These are phyloP conservation scores for Latrodectus geometricus DNA, from an alignment of 1,140 invertebrate genomes.

Conservation along the genomic window DNA sequence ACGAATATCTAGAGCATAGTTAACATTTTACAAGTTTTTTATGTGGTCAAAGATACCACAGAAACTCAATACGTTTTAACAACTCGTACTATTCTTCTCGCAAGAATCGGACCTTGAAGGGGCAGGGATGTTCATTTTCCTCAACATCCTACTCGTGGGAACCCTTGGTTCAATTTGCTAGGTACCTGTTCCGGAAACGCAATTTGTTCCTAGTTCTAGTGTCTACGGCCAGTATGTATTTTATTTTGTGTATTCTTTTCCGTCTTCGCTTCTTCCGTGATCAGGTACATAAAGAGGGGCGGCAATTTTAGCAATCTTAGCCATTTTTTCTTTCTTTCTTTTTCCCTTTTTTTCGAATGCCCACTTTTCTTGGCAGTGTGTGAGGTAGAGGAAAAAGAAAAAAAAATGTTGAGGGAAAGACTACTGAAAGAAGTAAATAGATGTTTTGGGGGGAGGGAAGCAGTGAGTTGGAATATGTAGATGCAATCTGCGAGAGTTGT, in stretches of 20 bases:
- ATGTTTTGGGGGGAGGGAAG: not conserved
- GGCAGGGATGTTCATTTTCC: conserved; percentile 17
- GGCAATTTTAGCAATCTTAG: conserved; percentile 39
- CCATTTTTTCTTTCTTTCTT: not conserved
- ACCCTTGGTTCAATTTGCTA: conserved; percentile 52
- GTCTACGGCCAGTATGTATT: not conserved
- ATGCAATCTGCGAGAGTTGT: not conserved
- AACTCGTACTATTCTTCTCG: not conserved
- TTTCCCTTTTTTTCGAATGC: not conserved
- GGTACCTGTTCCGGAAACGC: conserved; percentile 56
- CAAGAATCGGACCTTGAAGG: not conserved
- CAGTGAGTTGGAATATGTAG: not conserved
- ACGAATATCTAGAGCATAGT: too few species aligned
- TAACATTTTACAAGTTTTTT: too few species aligned
- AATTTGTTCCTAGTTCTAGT: conserved; percentile 28
- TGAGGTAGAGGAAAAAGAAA: not conserved
- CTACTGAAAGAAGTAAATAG: not conserved
- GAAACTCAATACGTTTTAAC: too few species aligned
- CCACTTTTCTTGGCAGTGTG: not conserved
- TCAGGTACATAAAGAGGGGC: conserved; percentile 43
- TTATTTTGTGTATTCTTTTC: not conserved
- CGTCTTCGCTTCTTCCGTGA: conserved; percentile 37
- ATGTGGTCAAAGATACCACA: too few species aligned
- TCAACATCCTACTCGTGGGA: conserved; percentile 30
- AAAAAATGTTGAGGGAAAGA: not conserved